phyloP scores from a whole-genome alignment of 2,797 vertebrate species.

The Myotis vivesi region DNA sequence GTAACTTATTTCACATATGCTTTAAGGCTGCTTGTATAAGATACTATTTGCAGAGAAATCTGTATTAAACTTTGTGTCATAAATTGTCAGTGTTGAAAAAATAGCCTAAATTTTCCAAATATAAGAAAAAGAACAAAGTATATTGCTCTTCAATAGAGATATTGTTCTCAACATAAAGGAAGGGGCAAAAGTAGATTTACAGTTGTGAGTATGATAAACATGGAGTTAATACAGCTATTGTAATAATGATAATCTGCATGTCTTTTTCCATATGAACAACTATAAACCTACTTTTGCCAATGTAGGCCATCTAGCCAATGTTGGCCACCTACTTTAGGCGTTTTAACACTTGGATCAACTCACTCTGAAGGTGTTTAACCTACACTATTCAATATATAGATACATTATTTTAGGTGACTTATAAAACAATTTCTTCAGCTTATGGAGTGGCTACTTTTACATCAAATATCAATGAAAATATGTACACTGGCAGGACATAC shows the following conservation, averaged over 20 bases:
- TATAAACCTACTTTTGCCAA: not conserved
- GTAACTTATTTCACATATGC: constrained; percentile 28
- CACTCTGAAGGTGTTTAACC: not conserved
- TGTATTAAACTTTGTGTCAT: constrained; percentile 45
- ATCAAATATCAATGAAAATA: constrained; percentile 51
- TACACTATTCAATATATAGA: not conserved
- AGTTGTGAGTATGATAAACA: not conserved
- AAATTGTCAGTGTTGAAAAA: constrained; percentile 32
- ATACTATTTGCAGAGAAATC: constrained; percentile 33
- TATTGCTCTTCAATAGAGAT: not conserved
- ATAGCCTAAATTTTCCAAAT: not conserved
- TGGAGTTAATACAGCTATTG: not conserved
- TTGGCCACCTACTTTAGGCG: not conserved
- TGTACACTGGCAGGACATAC: not conserved
- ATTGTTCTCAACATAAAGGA: not conserved
- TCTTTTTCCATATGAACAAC: not conserved
- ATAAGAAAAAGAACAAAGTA: constrained; percentile 28
- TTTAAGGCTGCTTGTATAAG: not conserved
- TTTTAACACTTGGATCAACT: constrained; percentile 20
- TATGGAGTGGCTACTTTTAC: not conserved
- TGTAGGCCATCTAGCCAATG: not conserved
- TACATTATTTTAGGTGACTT: not conserved
- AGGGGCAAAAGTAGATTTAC: not conserved
- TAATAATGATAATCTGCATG: not conserved
- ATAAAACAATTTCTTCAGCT: constrained; percentile 29